phyloP scores from a whole-genome alignment of 2,797 vertebrate genomes.

The Diglossa cyanea region DNA sequence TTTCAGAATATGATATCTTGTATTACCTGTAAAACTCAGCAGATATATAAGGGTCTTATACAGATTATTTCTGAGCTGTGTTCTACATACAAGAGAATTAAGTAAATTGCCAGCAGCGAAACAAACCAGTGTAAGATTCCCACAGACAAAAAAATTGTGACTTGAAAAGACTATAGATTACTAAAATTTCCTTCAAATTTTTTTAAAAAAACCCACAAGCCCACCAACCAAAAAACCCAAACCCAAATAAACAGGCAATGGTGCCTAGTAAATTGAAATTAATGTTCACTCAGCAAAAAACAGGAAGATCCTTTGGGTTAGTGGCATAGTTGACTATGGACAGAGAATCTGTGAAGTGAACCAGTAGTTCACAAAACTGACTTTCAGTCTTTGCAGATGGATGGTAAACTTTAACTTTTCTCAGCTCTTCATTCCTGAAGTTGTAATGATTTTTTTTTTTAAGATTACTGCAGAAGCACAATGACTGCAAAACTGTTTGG shows the following conservation, averaged over 20 bases:
- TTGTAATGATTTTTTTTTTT: background rate
- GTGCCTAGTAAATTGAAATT: background rate
- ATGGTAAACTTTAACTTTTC: background rate
- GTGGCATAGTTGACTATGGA: background rate
- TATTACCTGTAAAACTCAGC: background rate
- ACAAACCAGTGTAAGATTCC: background rate
- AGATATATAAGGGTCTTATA: background rate
- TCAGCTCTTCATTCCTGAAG: background rate
- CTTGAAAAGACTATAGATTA: background rate
- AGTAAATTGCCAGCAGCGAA: background rate
- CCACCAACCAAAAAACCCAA: background rate
- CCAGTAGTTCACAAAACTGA: background rate
- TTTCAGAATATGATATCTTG: background rate
- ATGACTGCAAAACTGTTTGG: background rate
- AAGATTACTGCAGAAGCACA: background rate
- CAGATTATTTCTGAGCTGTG: background rate
- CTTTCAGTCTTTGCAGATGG: background rate
- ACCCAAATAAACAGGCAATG: background rate
- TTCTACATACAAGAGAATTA: background rate
- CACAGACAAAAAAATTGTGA: background rate
- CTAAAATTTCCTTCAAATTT: background rate
- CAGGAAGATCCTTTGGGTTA: background rate
- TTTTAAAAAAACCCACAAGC: background rate
- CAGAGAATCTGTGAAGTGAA: background rate
- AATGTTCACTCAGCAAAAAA: background rate